These are phyloP conservation scores for Bilobella aurantiaca DNA, from an alignment of 1,140 invertebrate species.

Conservation along the genomic window DNA sequence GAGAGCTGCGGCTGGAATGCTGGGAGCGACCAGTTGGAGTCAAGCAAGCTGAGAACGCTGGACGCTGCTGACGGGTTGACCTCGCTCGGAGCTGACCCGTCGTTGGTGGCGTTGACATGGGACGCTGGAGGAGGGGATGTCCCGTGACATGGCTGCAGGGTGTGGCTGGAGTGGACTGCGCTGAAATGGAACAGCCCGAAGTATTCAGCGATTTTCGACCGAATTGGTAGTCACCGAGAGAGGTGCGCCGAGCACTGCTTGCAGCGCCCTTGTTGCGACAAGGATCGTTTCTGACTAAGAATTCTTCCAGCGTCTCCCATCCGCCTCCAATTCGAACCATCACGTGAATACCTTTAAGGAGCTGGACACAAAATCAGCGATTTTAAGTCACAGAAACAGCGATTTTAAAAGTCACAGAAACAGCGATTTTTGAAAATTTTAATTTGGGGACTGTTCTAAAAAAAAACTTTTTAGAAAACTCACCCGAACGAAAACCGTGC, in stretches of 20 bases:
- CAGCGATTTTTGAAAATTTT: neutral
- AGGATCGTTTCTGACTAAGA: constrained; percentile 77
- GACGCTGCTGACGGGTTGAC: neutral
- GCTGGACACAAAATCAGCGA: constrained; percentile 45
- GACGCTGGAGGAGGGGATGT: constrained; percentile 1
- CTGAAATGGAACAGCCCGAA: neutral
- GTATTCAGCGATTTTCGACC: neutral
- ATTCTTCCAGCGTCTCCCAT: constrained; percentile 87
- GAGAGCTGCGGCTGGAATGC: constrained; percentile 28
- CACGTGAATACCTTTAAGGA: constrained; percentile 74
- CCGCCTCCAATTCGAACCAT: constrained; percentile 63
- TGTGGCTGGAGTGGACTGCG: neutral
- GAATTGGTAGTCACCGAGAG: neutral
- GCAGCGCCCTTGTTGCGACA: constrained; percentile 46
- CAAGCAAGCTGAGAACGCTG: neutral
- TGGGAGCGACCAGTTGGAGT: constrained; percentile 15
- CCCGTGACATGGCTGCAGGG: neutral
- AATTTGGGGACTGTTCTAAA: constrained; percentile 10
- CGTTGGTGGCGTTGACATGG: neutral
- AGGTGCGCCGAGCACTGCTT: neutral
- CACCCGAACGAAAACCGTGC: constrained; percentile 65
- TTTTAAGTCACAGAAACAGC: neutral
- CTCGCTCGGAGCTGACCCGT: neutral
- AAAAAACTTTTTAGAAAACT: no score
- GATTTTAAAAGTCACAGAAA: neutral